Conservation (phyloP, 2,888 invertebrate genomes). For the Machimus atricapillus region DNA sequence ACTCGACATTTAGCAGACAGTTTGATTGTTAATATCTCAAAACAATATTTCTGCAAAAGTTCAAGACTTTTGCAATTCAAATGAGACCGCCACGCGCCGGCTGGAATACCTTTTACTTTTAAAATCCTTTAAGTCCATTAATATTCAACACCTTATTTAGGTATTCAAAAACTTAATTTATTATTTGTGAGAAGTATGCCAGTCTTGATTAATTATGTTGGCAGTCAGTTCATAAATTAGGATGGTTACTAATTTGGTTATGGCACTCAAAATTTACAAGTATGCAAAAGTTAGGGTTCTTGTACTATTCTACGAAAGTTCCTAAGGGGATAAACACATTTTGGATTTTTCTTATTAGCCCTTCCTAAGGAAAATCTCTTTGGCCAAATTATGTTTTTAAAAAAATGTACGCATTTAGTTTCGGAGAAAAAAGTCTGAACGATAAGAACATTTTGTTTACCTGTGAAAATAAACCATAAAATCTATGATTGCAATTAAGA, state of each 20-base stretch:
- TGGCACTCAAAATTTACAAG: neutral
- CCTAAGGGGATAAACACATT: neutral
- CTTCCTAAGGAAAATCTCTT: neutral
- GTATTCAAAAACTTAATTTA: neutral
- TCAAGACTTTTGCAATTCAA: neutral
- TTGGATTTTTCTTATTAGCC: neutral
- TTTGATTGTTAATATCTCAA: neutral
- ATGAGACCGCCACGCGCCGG: neutral
- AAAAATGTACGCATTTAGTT: neutral
- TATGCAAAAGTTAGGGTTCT: neutral
- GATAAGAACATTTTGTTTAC: neutral
- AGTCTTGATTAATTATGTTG: neutral
- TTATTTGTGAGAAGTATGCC: neutral
- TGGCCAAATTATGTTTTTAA: neutral
- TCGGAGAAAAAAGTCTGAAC: neutral
- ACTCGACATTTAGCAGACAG: neutral
- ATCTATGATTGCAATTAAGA: neutral
- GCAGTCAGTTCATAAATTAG: neutral
- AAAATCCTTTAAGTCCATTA: neutral
- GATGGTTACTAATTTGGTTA: neutral
- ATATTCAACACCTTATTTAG: neutral
- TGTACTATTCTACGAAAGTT: neutral
- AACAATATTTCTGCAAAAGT: neutral
- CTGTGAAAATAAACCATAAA: neutral
- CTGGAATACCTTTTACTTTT: neutral